Base-by-base conservation (phyloP, 2,797 vertebrate species). In the Pseudochaenichthys georgianus region DNA sequence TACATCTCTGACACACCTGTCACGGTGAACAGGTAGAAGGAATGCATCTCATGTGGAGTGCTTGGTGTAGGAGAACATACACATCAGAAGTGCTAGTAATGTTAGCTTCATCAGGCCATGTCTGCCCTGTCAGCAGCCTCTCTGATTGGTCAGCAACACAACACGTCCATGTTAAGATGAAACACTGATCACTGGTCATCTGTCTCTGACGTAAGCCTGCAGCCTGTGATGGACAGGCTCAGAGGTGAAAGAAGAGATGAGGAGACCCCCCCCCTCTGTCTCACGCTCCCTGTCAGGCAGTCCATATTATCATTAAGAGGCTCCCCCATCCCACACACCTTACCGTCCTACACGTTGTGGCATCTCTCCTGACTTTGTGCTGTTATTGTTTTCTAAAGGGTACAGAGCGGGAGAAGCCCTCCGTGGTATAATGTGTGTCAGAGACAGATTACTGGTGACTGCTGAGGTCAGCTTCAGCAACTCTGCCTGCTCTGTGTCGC, bases 171-270 rank as follows among this genome's bases (percentile, higher is more conserved):
- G 61, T 88, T 54, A 23, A 87, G 82, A 83, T 53, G 70, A 84
- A 87, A 84, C 48, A 2, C 67, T 43, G 73, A 65, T 73, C 81
- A 48, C 21, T 73, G 72, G 75, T 86, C 84, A 69, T 74, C 64
- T 76, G 81, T 55, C 17, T 73, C 41, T 88, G 86, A 81, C 73
- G 67, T 84, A 91, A 91, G 19, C 2, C 60, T 64, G 5, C 31
- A 38, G 59, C 10, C 65, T 50, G 31, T 28, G 65, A 54, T 21
- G 23, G 70, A 59, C 75, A 10, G 8, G 28, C 31, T 23, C 9
- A 0, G 34, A 23, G 47, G 15, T 45, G 31, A 28, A 46, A 7
- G 45, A 7, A 58, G n/a, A n/a, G 9, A 8, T n/a, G 4, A 34
- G 13, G 16, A 45, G 23, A 46, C 28, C n/a, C 19, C 13, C 12